Base-by-base conservation (phyloP, 2,888 invertebrate species). In the Caenorhabditis sp. region DNA sequence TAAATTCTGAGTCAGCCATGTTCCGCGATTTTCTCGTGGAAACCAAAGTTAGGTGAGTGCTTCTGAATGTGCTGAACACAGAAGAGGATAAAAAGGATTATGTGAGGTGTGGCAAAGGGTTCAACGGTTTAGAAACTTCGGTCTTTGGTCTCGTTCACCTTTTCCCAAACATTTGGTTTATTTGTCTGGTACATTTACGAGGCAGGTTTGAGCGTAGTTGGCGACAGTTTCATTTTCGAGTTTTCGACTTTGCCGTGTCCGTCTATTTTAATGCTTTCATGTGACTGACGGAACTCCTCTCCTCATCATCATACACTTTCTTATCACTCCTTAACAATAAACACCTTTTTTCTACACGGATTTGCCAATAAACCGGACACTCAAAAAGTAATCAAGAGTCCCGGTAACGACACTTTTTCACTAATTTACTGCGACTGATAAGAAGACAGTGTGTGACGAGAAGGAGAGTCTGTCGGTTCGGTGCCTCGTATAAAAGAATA, bases 401-500 rank as follows among this genome's bases (percentile, higher is more conserved):
- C 48, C 15, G 48, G 15, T 30, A 30, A 48, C 48, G 48, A 27
- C 48, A 7, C n/a, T 27, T 48, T 48, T 46, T 46, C 9, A 7
- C 30, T 48, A 30, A 48, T 48, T 48, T 30, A 48, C 2, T 27
- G 48, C 17, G 13, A 7, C 11, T 15, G 48, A 48, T 48, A 48
- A 27, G 30, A 26, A 46, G 27, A 48, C 15, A 48, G 48, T 26
- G 26, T 26, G 15, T 48, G 48, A 4, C 9, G 1, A 7, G 45
- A 39, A 7, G 35, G 13, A 39, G 35, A 35, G 32, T 2, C 22
- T 15, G 30, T 30, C 9, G 9, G n/a, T n/a, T n/a, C n/a, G n/a
- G n/a, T n/a, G n/a, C n/a, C n/a, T n/a, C n/a, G 53, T 24, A 39
- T 53, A 45, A 45, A 45, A 45, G 45, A 35, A 20, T n/a, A 8